Conservation (phyloP, 2,113 vertebrate species). For the Bufo gargarizans region DNA sequence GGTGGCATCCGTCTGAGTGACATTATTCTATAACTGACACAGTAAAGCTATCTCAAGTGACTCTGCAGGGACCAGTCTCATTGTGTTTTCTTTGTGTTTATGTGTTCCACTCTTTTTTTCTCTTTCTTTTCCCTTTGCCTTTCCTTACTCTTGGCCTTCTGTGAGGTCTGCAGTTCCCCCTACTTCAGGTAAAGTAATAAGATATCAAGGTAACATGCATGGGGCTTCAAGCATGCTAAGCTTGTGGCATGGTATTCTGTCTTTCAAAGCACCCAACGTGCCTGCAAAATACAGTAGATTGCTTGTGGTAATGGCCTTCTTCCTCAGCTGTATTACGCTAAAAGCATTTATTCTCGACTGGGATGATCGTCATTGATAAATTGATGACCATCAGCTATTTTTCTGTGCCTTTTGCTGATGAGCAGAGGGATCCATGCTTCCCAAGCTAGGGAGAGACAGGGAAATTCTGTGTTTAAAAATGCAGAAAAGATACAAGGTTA, state of each 20-base stretch:
- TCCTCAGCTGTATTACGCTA: background rate
- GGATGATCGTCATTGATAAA: background rate
- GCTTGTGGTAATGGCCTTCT: background rate
- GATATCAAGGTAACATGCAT: constrained; percentile 80
- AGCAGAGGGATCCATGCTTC: background rate
- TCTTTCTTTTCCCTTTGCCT: constrained; percentile 67
- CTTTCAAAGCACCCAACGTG: background rate
- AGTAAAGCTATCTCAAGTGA: background rate
- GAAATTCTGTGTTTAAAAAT: background rate
- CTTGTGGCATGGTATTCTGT: background rate
- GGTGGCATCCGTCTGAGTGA: background rate
- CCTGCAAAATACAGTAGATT: background rate
- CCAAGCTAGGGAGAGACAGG: background rate
- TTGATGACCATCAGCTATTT: background rate
- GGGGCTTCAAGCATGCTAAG: constrained; percentile 59
- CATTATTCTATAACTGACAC: background rate
- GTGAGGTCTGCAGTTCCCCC: constrained; percentile 83
- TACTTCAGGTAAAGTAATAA: constrained; percentile 83
- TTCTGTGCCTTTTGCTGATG: background rate
- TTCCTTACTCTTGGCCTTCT: constrained; percentile 67
- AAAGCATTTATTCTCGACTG: background rate
- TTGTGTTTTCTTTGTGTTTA: constrained; percentile 14
- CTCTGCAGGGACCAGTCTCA: background rate
- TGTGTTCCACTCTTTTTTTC: background rate
- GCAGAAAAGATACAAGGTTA: background rate